Conservation (phyloP, 2,113 vertebrate species). For the Mustela lutreola region DNA sequence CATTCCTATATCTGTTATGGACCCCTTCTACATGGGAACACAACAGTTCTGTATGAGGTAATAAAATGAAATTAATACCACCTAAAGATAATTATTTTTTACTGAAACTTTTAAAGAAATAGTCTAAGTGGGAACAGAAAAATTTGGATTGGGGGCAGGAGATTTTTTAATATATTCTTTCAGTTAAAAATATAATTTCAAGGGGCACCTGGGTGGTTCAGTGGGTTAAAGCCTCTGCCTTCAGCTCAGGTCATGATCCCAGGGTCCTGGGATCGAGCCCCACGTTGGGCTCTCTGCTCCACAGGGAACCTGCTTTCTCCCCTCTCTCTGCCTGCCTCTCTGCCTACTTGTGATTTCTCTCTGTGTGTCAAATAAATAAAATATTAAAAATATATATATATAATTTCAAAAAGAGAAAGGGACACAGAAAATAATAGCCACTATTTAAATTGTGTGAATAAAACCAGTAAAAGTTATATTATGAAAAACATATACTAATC, state of each 20-base stretch:
- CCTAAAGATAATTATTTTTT: not conserved
- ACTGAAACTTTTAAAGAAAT: not conserved
- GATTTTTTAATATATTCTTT: not conserved
- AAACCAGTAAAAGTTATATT: not conserved
- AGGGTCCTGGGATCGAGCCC: too few species aligned
- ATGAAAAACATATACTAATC: not conserved
- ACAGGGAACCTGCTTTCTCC: too few species aligned
- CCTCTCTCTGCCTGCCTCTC: too few species aligned
- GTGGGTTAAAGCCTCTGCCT: too few species aligned
- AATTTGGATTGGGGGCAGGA: not conserved
- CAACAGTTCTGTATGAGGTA: conserved; percentile 97
- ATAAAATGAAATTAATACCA: not conserved
- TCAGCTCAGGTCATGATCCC: too few species aligned
- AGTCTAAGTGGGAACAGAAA: not conserved
- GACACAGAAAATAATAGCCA: not conserved
- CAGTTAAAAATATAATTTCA: conserved; percentile 1
- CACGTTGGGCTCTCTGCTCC: too few species aligned
- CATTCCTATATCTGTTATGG: conserved; percentile 99
- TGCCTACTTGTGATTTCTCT: too few species aligned
- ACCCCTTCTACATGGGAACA: conserved; percentile 96
- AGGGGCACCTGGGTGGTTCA: not conserved
- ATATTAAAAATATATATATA: not conserved
- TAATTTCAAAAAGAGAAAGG: conserved; percentile 5
- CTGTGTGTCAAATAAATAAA: too few species aligned
- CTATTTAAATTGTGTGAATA: conserved; percentile 8